Evolutionary conservation across 2,888 invertebrate species (phyloP), one percentile per base, ranked within the genome.

Genomic region (Rhopalosiphum nymphaeae): DNA sequence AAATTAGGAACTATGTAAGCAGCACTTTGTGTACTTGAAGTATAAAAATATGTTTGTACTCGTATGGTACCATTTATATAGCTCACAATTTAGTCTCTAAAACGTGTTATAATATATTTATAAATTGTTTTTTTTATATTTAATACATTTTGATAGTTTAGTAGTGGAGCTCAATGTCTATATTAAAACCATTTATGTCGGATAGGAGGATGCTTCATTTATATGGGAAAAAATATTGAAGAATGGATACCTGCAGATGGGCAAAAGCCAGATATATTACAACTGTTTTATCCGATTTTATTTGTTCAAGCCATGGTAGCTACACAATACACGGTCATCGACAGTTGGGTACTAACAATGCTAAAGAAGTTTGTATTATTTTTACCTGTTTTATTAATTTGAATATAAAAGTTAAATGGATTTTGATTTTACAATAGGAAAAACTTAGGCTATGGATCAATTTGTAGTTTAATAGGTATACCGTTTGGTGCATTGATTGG

Each of bases 261-360:
- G 21, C 57, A 53, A 11, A 94, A 89, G 21, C 95, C 95, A 5
- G 93, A 94, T 29, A 85, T 95, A 25, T n/a, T 57, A 5, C 85
- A 98, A 88, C 96, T 99, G 53, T 99, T 99, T 0, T 95, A 97
- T 29, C 96, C 98, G 94, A 99, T 99, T 96, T 98, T 99, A 96
- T 96, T 97, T 92, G 96, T 99, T 5, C 99, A 99, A 95, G 99
- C 99, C 95, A 96, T 99, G 95, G 99, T 99, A 9, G 99, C 99
- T 3, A 99, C 99, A 2, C 99, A 99, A 96, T 99, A 99, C 96
- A 99, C 99, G 95, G 99, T 99, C n/a, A 99, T 99, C 0, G 99
- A 99, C 96, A 21, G n/a, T 78, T 78, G 99, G 99, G 26, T 99
- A 21, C 36, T 78, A 7, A 78, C 99, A 0, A 99, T 99, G 99